Conservation (phyloP, 2,888 invertebrate genomes). For the Phengaris arion region DNA sequence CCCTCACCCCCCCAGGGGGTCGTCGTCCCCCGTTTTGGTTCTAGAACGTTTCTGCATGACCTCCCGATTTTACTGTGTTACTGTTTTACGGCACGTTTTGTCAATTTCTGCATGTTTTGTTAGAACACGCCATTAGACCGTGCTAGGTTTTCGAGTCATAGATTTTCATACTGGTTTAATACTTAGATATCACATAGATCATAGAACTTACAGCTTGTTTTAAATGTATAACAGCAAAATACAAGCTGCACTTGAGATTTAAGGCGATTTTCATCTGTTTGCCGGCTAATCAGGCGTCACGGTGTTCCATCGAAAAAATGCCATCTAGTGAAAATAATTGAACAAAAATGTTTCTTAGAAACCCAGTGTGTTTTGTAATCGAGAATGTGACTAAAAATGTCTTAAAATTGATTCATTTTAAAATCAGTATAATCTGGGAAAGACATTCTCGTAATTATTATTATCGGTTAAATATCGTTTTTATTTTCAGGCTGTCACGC, state of each 20-base stretch:
- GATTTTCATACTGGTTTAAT: conserved; percentile 13
- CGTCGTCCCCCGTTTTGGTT: neutral
- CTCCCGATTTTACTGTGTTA: conserved; percentile 35
- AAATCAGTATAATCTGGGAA: too few relatives aligned
- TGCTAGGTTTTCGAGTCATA: conserved; percentile 28
- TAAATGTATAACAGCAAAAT: neutral
- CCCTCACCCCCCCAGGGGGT: neutral
- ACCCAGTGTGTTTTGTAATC: too few relatives aligned
- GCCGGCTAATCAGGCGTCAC: neutral
- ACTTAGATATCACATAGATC: conserved; percentile 1
- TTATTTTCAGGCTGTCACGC: too few relatives aligned
- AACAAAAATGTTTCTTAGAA: too few relatives aligned
- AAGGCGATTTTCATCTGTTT: neutral
- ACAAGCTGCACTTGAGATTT: neutral
- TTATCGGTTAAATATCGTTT: too few relatives aligned
- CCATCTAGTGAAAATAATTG: neutral
- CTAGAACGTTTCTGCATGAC: conserved; percentile 38
- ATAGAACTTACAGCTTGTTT: neutral
- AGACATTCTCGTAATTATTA: too few relatives aligned
- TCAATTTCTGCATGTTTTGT: conserved; percentile 38
- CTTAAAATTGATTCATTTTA: too few relatives aligned
- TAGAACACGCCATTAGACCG: conserved; percentile 27
- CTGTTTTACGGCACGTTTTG: conserved; percentile 38
- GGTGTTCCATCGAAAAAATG: neutral
- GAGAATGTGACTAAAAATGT: too few relatives aligned